Evolutionary conservation across 2,797 vertebrate species (phyloP).

Genomic region (Mormyrus proboscirostris): DNA sequence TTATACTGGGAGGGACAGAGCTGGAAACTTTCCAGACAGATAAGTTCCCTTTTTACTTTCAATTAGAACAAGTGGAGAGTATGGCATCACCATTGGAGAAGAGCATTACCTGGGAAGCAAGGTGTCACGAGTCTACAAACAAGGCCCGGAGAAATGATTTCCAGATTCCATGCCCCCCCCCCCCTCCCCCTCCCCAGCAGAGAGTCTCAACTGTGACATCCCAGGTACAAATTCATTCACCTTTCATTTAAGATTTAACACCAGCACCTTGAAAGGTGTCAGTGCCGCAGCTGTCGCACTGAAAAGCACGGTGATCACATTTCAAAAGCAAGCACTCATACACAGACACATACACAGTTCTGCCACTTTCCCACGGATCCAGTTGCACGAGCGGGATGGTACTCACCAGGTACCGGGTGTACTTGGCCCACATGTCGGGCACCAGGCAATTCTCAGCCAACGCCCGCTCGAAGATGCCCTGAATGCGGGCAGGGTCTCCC

Average conservation of each 20-base stretch:
- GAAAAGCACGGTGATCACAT: neutral
- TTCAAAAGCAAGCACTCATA: neutral
- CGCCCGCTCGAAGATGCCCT: constrained; percentile 84
- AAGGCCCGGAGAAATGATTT: neutral
- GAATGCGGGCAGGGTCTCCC: constrained; percentile 87
- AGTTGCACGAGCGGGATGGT: neutral
- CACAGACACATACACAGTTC: neutral
- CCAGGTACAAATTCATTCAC: neutral
- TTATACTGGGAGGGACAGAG: neutral
- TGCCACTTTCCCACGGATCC: neutral
- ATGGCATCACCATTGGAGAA: neutral
- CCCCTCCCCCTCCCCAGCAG: neutral
- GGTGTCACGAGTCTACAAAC: neutral
- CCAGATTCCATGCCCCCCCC: neutral
- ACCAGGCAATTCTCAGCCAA: constrained; percentile 94
- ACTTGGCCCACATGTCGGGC: constrained; percentile 91
- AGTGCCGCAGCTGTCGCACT: neutral
- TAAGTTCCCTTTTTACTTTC: neutral
- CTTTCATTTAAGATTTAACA: neutral
- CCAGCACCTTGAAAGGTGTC: neutral
- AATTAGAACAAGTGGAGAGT: neutral
- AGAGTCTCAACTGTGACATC: neutral
- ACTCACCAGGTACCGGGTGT: constrained; percentile 87
- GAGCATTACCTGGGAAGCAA: neutral
- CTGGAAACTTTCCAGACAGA: neutral